Base-by-base conservation (phyloP, 2,113 vertebrate species). In the Prinia subflava region DNA sequence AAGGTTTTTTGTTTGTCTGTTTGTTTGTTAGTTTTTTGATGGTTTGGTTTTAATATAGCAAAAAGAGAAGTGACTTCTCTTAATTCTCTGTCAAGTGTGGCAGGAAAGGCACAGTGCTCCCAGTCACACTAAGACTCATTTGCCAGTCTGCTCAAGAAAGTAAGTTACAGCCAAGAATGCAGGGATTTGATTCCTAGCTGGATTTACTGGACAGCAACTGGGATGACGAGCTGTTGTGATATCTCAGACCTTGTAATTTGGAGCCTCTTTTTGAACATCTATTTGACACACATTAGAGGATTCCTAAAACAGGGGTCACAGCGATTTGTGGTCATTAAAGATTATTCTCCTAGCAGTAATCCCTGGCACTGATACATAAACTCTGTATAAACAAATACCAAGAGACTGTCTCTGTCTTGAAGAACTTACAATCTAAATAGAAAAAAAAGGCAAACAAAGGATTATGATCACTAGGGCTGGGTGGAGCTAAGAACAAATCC, bases 371-470 rank as follows among this genome's bases (percentile, higher is more conserved):
- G 53, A 85, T 90, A 53, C 7, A 81, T 86, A 82, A 93, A 92
- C 57, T 90, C 80, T 96, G 4, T 84, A 53, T 88, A 95, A 96
- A 87, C 88, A 94, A 88, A 93, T 86, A 87, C 73, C 74, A 68
- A 81, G 33, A 84, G 69, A 76, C 73, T 89, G 80, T 93, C 86
- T 83, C 85, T 90, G 57, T 92, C 90, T 93, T 92, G 78, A 95
- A 93, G 82, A 96, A 83, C 15, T 78, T 94, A 47, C 21, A 93
- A 82, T 91, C 88, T 89, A 82, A 93, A 71, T 53, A 86, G 64
- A 42, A 74, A 86, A 94, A 90, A 92, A 71, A 23, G 73, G 53
- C 90, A 96, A 95, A 96, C 90, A 96, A 90, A 93, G 76, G 80
- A 96, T 97, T 96, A 93, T 92, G 56, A 90, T 90, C 80, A 71